These are phyloP conservation scores for Eleginops maclovinus DNA, from an alignment of 2,113 vertebrate species.

Conservation along the genomic window DNA sequence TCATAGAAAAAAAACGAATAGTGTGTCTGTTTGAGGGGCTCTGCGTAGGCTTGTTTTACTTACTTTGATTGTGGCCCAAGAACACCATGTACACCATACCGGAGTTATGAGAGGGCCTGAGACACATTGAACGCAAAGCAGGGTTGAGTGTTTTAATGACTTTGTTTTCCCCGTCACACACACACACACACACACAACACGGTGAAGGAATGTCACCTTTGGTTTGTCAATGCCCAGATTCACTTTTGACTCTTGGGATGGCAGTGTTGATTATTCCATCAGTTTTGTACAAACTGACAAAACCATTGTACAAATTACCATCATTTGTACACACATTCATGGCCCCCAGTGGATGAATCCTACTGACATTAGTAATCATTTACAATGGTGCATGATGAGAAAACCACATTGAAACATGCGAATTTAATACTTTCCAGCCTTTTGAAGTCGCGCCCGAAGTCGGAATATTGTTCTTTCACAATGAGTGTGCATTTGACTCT, in stretches of 20 bases:
- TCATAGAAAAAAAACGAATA: background rate
- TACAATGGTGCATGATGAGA: background rate
- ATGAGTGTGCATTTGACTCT: slow-evolving; percentile 47
- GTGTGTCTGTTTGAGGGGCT: background rate
- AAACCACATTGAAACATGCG: slow-evolving; percentile 15
- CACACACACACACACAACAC: too few relatives aligned
- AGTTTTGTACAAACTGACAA: background rate
- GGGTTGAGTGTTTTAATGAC: background rate
- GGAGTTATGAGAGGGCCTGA: background rate
- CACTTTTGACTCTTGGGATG: background rate
- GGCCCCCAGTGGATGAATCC: background rate
- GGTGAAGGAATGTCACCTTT: background rate
- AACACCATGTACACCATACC: slow-evolving; percentile 1
- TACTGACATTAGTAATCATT: slow-evolving; percentile 1
- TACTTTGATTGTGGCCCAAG: background rate
- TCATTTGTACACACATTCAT: background rate
- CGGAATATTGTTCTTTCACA: slow-evolving; percentile 38
- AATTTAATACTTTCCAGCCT: slow-evolving; percentile 10
- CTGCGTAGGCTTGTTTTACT: slow-evolving; percentile 1
- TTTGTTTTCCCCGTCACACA: background rate
- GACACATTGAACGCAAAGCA: background rate
- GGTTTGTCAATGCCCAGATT: background rate
- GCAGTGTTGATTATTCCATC: background rate
- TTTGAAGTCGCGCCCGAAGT: slow-evolving; percentile 2
- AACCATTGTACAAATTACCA: background rate